These are phyloP conservation scores for Otus sunia DNA, from an alignment of 2,113 vertebrate species.

Conservation along the genomic window DNA sequence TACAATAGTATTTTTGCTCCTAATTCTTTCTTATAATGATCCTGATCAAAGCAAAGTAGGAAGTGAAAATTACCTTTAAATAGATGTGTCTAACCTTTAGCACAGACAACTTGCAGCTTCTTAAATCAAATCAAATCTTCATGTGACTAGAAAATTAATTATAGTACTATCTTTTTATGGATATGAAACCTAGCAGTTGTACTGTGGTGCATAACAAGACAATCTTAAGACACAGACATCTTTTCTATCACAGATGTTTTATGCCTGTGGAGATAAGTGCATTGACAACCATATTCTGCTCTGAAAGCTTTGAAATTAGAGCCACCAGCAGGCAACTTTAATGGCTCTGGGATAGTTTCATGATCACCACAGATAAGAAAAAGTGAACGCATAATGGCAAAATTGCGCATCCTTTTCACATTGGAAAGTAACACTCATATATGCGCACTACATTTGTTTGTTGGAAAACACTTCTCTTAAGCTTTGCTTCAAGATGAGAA, in stretches of 20 bases:
- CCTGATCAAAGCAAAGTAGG: conserved; percentile 18
- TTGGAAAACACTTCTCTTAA: not conserved
- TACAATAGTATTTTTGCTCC: not conserved
- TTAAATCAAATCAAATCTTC: conserved; percentile 35
- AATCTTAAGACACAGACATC: not conserved
- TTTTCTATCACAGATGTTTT: not conserved
- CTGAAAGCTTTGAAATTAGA: conserved; percentile 12
- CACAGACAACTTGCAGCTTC: not conserved
- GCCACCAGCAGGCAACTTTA: not conserved
- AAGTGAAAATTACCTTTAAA: conserved; percentile 38
- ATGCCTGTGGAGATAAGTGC: not conserved
- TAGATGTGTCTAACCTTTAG: conserved; percentile 28
- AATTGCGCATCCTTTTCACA: not conserved
- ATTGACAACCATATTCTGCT: not conserved
- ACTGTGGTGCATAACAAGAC: not conserved
- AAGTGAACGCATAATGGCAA: not conserved
- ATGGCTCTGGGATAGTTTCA: not conserved
- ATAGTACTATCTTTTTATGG: not conserved
- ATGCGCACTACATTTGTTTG: not conserved
- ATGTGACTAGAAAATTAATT: not conserved
- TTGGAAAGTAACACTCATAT: not conserved
- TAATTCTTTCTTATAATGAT: not conserved
- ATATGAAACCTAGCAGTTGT: not conserved
- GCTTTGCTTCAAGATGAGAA: not conserved
- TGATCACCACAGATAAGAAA: not conserved